Base-by-base conservation (phyloP, 92 coral and sea anemone species). In the Anthopleura xanthogrammica region DNA sequence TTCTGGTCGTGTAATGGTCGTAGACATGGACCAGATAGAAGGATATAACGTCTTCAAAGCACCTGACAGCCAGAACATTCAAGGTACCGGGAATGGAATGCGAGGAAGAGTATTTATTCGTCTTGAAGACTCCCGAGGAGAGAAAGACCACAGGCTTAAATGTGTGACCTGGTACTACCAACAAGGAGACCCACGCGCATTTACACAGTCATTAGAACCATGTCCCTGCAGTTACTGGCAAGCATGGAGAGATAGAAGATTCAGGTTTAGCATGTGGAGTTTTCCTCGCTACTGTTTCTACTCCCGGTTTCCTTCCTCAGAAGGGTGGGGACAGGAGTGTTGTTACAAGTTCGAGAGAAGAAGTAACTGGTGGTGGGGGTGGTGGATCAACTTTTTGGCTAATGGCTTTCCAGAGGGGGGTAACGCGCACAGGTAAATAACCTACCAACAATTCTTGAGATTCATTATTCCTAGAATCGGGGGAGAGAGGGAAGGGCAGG, bases 151-250 rank as follows among this genome's bases (percentile, higher is more conserved):
- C 20, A 62, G 76, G 60, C 36, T 62, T 9, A 41, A 65, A 41
- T 84, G 87, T 57, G 60, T 65, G 24, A 29, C 24, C 3, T 84
- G 87, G 87, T 60, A 76, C n/a, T 68, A 84, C 36, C 72, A 64
- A n/a, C 72, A 82, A 43, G 17, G 22, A 2, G 78, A 71, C 12
- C 41, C 40, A 2, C 29, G 29, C 41, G 57, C 42, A 62, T 71
- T 62, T 41, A 22, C 72, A 29, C 78, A 75, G 24, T 24, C 41
- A 8, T 29, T 75, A 16, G 77, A 80, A 72, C 88, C 93, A 1
- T 90, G 93, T 81, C 93, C 93, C 1, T 90, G 93, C 58, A 77
- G 77, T 13, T 48, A 22, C 1, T 52, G 90, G 88, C 93, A 90
- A 64, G 93, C 93, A 5, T 41, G 57, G 76, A 66, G 78, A 17